These are phyloP conservation scores for Mormyrops attenuatus DNA, from an alignment of 2,797 vertebrate species.

Conservation along the genomic window DNA sequence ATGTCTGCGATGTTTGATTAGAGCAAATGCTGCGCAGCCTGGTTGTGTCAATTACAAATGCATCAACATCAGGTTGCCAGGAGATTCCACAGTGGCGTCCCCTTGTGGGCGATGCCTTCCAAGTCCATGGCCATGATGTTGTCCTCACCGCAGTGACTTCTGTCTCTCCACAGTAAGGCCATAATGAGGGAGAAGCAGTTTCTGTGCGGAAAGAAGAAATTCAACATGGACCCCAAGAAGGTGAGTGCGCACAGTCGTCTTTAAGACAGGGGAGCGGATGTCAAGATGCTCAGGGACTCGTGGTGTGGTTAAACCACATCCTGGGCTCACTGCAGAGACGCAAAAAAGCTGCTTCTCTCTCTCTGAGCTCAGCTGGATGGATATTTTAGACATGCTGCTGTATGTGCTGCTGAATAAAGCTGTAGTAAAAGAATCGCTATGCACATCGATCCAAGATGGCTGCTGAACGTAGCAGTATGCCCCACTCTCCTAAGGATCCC, in stretches of 20 bases:
- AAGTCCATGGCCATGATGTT: background rate
- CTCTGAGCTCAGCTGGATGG: background rate
- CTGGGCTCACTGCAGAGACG: slow-evolving; percentile 44
- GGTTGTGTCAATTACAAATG: background rate
- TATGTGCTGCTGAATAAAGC: background rate
- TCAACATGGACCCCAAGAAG: slow-evolving; percentile 84
- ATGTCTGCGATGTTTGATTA: background rate
- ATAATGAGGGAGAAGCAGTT: slow-evolving; percentile 65
- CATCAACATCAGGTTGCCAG: background rate
- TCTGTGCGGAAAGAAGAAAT: slow-evolving; percentile 81
- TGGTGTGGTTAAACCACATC: slow-evolving; percentile 49
- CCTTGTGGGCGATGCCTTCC: background rate
- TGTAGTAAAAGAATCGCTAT: background rate
- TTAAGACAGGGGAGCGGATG: background rate
- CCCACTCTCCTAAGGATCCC: background rate
- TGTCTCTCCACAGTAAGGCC: slow-evolving; percentile 61
- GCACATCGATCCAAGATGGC: background rate
- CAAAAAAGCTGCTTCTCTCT: background rate
- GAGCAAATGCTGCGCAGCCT: background rate
- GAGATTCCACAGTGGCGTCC: background rate
- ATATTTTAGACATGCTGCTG: background rate
- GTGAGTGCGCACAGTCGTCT: slow-evolving; percentile 45
- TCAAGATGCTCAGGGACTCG: background rate
- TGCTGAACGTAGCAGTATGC: background rate
- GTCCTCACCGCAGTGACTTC: background rate